Evolutionary conservation across 2,113 vertebrate genomes (phyloP).

Genomic region (Suricata suricatta): DNA sequence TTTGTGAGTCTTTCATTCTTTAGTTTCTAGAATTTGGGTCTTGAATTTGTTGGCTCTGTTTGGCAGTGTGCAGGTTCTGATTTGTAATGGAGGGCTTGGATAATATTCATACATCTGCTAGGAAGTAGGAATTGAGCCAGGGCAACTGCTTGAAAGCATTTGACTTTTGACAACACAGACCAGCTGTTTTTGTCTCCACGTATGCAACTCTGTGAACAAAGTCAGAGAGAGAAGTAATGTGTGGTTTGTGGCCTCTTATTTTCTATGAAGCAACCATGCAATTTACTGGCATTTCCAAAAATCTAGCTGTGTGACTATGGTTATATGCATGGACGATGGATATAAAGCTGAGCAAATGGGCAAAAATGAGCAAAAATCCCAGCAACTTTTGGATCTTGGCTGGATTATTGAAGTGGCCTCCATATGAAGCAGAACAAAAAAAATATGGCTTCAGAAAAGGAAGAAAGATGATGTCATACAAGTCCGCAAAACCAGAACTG

Average conservation of each 20-base stretch:
- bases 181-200: conserved; percentile 23
- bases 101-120: conserved; percentile 61
- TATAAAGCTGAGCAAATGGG: conserved; percentile 40
- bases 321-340: neutral
- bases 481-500: neutral
- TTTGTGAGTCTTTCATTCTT: neutral
- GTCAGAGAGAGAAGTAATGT: neutral
- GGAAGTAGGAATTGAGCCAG: conserved; percentile 53
- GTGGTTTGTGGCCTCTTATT: conserved; percentile 18
- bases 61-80: conserved; percentile 40
- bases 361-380: neutral
- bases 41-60: conserved; percentile 35
- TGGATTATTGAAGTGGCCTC: neutral
- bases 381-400: neutral
- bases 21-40: conserved; percentile 32
- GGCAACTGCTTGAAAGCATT: conserved; percentile 57
- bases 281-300: conserved; percentile 10
- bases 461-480: neutral
- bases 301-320: neutral
- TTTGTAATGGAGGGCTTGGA: conserved; percentile 46
- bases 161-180: conserved; percentile 55
- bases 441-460: neutral
- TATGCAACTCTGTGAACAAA: conserved; percentile 30
- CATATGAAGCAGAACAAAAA: conserved; percentile 45
- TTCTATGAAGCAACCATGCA: conserved; percentile 1